phyloP scores from a whole-genome alignment of 2,888 invertebrate species.

The Cerastis rubricosa region DNA sequence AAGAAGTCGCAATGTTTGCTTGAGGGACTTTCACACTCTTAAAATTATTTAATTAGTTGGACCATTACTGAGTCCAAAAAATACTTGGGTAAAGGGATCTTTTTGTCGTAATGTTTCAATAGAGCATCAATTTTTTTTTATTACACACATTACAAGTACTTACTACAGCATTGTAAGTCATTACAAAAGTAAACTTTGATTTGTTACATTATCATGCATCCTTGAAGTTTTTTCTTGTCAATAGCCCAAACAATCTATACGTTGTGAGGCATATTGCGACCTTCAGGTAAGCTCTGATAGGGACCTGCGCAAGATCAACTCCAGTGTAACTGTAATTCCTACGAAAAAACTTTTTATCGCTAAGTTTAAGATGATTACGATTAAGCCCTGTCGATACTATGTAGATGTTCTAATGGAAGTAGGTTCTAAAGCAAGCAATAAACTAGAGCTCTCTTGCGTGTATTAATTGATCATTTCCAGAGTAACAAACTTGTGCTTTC shows the following conservation, averaged over 20 bases:
- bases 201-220: slow-evolving; percentile 67
- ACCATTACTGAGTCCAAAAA: not conserved
- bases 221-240: slow-evolving; percentile 70
- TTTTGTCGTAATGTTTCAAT: not conserved
- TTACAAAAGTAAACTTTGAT: slow-evolving; percentile 63
- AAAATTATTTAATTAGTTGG: not conserved
- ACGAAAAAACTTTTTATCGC: slow-evolving; percentile 18
- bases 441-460: slow-evolving; percentile 34
- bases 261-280: slow-evolving; percentile 64
- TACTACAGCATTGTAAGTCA: slow-evolving; percentile 40
- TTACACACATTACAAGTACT: slow-evolving; percentile 11
- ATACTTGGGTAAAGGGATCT: not conserved
- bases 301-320: slow-evolving; percentile 53
- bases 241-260: slow-evolving; percentile 67
- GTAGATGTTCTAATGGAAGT: slow-evolving; percentile 22
- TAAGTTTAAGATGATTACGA: slow-evolving; percentile 23
- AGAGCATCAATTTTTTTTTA: slow-evolving; percentile 5
- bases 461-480: slow-evolving; percentile 50
- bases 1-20: not conserved
- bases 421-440: slow-evolving; percentile 38
- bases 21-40: not conserved
- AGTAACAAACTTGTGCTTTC: slow-evolving; percentile 57
- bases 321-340: slow-evolving; percentile 16
- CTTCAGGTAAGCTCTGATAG: slow-evolving; percentile 67
- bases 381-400: slow-evolving; percentile 2